These are phyloP conservation scores for Ditula angustiorana DNA, from an alignment of 2,888 invertebrate species.

Conservation along the genomic window DNA sequence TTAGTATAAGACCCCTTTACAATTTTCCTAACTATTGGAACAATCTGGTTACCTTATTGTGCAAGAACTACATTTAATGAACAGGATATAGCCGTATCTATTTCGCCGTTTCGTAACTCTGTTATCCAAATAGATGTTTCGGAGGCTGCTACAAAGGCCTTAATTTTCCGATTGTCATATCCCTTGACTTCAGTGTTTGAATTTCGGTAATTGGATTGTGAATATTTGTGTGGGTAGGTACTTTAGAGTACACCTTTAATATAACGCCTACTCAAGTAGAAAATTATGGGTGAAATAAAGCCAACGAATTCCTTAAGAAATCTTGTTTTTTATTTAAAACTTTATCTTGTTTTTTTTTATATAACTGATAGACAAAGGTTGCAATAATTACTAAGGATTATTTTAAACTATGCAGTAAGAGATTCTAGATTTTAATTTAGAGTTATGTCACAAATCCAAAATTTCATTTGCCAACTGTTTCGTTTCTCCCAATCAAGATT, in stretches of 20 bases:
- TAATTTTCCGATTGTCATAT: constrained; percentile 45
- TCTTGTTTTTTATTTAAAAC: background rate
- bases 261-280: background rate
- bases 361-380: no score
- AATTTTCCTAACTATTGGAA: constrained; percentile 5
- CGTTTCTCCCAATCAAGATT: no score
- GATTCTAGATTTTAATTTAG: no score
- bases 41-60: background rate
- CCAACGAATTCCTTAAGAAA: background rate
- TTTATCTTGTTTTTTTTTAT: no score
- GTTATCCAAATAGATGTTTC: constrained; percentile 30
- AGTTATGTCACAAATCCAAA: no score
- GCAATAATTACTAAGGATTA: no score
- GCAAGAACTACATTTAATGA: background rate
- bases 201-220: constrained; percentile 46
- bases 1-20: background rate
- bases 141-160: constrained; percentile 34
- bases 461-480: no score
- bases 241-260: background rate
- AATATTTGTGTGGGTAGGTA: constrained; percentile 31
- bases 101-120: constrained; percentile 41
- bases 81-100: constrained; percentile 27
- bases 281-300: background rate
- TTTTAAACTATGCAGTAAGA: no score
- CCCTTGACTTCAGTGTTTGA: constrained; percentile 46